Evolutionary conservation across 2,888 invertebrate species (phyloP), one percentile per base, ranked within the genome.

Genomic region (Drosophila mimetica): DNA sequence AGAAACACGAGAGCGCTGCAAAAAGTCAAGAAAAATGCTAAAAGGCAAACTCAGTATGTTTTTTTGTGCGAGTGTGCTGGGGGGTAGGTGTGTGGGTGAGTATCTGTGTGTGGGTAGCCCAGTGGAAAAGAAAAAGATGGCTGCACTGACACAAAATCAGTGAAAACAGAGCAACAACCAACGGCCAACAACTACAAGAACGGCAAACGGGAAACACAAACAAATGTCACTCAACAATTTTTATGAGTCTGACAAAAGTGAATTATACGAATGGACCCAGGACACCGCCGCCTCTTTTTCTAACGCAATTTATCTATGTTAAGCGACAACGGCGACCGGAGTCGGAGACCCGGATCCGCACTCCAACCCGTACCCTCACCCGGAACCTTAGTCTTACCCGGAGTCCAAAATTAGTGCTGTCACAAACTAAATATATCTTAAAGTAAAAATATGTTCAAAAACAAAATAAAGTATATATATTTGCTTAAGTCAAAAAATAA

Each of bases 221-320:
- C 84, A 86, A 85, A 88, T 85, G 85, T 87, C 85, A 85, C 87
- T 85, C 85, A 85, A 88, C 85, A 81, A 85, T 85, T 85, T 84
- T 85, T 85, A 85, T 85, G 85, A 85, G 87, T 88, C 86, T 87
- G 89, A 88, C 85, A 88, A 85, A 86, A 88, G 89, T 88, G 85
- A 85, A 85, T 85, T 87, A 85, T 85, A 82, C 79, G 89, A 87
- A 87, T 82, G 82, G 86, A 87, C 82, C 86, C 88, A 47, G 81
- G 77, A 85, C 79, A 74, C 83, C 77, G 80, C 73, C 88, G 84
- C 77, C 83, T 84, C 82, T 84, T 79, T 86, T 88, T 84, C 84
- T 88, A 88, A 84, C 85, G 87, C 84, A 86, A 84, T 84, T 84
- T 85, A 84, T 84, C 87, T 84, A 86, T 73, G 88, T 83, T 88